Conservation (phyloP, 1,140 invertebrate species). For the Pseudobourletiella spinata region DNA sequence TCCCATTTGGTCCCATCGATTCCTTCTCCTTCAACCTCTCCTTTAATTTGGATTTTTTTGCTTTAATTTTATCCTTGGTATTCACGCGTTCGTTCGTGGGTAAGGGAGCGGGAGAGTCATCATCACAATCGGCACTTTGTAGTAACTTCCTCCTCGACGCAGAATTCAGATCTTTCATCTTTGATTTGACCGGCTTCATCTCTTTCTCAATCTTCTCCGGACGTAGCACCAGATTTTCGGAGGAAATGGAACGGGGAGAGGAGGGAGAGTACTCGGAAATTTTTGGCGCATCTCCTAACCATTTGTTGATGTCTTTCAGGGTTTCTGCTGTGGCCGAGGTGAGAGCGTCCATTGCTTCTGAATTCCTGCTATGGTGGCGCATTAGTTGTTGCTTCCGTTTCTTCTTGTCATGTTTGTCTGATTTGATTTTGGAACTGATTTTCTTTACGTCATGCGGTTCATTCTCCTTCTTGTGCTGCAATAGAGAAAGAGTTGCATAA, state of each 20-base stretch:
- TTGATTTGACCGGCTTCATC: neutral
- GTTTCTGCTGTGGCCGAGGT: constrained; percentile 20
- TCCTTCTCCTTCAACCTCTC: neutral
- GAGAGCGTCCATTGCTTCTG: constrained; percentile 20
- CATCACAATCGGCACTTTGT: neutral
- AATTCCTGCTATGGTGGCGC: constrained; percentile 30
- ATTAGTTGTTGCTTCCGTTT: constrained; percentile 25
- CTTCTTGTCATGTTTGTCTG: constrained; percentile 10
- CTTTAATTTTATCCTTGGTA: neutral
- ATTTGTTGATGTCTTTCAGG: constrained; percentile 68
- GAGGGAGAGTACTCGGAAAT: constrained; percentile 8
- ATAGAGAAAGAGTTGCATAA: too few relatives aligned
- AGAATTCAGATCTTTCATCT: neutral
- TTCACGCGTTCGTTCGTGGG: neutral
- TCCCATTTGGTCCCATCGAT: neutral
- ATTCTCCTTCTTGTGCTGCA: constrained; percentile 22
- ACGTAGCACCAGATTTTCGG: constrained; percentile 4
- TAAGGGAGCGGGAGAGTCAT: neutral
- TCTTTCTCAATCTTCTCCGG: neutral
- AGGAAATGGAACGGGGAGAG: neutral
- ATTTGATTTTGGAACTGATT: neutral
- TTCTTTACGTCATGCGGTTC: constrained; percentile 5
- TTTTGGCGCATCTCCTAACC: constrained; percentile 68
- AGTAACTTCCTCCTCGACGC: neutral
- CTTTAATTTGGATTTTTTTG: neutral